These are phyloP conservation scores for Cricetomys ansorgei DNA, from an alignment of 2,113 vertebrate genomes.

Conservation along the genomic window DNA sequence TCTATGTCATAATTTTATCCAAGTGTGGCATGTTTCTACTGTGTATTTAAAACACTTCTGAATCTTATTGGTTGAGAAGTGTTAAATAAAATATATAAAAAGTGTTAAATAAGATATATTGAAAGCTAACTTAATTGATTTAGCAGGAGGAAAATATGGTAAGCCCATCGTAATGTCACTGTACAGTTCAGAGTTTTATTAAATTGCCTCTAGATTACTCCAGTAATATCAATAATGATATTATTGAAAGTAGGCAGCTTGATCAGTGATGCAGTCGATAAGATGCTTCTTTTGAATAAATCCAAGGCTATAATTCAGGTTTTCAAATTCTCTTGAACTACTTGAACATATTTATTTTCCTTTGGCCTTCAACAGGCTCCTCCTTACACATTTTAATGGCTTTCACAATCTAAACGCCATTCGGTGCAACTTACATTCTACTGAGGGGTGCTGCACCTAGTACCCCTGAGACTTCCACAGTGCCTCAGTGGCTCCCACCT, in stretches of 20 bases:
- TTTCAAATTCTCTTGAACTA: not conserved
- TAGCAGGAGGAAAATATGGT: not conserved
- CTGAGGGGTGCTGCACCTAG: rapidly evolving
- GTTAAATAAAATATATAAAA: not conserved
- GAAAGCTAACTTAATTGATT: not conserved
- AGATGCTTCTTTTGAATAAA: slow-evolving; percentile 16
- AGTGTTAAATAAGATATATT: not conserved
- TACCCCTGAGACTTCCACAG: rapidly evolving
- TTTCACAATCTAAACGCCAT: not conserved
- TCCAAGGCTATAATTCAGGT: not conserved
- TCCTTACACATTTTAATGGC: not conserved
- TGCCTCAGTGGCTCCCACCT: not conserved
- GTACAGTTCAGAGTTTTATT: not conserved
- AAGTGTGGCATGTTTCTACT: not conserved
- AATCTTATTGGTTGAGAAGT: slow-evolving; percentile 24
- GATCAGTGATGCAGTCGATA: not conserved
- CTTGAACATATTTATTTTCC: not conserved
- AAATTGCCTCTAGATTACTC: not conserved
- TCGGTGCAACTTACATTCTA: not conserved
- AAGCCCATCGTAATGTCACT: not conserved
- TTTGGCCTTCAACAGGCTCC: not conserved
- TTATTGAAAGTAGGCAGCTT: not conserved
- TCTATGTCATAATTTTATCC: slow-evolving; percentile 9
- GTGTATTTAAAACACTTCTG: slow-evolving; percentile 13
- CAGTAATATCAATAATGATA: not conserved